Evolutionary conservation across 2,113 vertebrate species (phyloP), one percentile per base, ranked within the genome.

Genomic region (Triplophysa tibetana): DNA sequence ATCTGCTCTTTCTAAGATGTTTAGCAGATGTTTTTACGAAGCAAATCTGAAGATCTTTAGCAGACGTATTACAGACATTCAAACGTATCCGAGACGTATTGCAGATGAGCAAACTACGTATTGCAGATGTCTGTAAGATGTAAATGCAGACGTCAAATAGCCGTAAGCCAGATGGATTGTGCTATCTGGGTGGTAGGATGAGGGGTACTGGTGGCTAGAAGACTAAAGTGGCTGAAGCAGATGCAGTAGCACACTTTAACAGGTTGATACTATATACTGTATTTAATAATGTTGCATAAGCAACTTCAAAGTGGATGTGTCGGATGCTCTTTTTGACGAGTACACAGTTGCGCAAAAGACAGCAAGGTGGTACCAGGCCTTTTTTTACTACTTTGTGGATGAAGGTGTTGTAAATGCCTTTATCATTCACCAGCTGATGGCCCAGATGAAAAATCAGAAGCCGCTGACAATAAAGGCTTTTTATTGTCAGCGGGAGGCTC

Each of bases 371-470:
- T 75, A 69, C 10, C 61, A 19, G 43, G 63, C 9, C 3, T n/a
- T 82, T 3, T 75, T 82, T 38, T 43, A 29, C 23, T 63, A 75
- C 13, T 82, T 82, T 26, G 23, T 75, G 3, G 63, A 69, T 43
- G 60, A 68, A 0, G 70, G 41, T 0, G 26, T 73, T 1, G 19
- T 67, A 8, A 79, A 83, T 12, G 10, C 41, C 56, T 69, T 54
- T 43, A 3, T 79, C 17, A 11, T 83, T 5, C 56, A 75, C 70
- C 33, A 33, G 12, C 41, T 75, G 9, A 13, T 58, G 11, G 70
- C 61, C 9, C 24, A 10, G 17, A 23, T 1, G 21, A 65, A 60
- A 1, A 8, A 43, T n/a, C 24, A 56, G 17, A 43, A 65, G 7
- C 19, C 48, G 21, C 50, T 48, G 26, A 60, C 61, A 17, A 38